These are phyloP conservation scores for Champsocephalus esox DNA, from an alignment of 2,797 vertebrate genomes.

Conservation along the genomic window DNA sequence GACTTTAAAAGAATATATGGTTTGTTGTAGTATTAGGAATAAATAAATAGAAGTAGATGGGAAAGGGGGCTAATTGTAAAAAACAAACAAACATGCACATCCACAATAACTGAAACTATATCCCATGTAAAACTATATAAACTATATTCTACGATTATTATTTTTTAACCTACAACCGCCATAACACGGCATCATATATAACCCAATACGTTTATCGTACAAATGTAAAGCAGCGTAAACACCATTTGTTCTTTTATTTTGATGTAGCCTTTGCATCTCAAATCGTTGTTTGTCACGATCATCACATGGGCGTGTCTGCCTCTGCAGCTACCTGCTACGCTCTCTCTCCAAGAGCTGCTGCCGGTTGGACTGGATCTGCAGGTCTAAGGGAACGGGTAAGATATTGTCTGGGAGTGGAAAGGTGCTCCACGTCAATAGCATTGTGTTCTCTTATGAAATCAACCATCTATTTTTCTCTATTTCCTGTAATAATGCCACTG, in stretches of 20 bases:
- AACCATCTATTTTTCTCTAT: not conserved
- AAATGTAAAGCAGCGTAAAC: too few species aligned
- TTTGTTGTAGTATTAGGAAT: too few species aligned
- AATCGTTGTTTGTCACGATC: not conserved
- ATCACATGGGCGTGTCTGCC: not conserved
- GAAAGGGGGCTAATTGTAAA: too few species aligned
- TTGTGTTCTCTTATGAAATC: not conserved
- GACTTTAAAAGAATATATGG: too few species aligned
- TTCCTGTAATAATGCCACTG: not conserved
- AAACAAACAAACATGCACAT: too few species aligned
- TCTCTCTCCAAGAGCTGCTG: not conserved
- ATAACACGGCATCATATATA: too few species aligned
- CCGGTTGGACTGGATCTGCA: conserved; percentile 2
- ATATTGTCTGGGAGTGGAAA: not conserved
- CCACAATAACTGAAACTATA: too few species aligned
- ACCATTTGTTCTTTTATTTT: too few species aligned
- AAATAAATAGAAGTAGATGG: too few species aligned
- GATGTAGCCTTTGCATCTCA: too few species aligned
- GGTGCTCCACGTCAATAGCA: not conserved
- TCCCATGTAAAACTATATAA: too few species aligned
- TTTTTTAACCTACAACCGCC: not conserved
- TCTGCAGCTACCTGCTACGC: not conserved
- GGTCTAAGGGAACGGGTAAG: not conserved
- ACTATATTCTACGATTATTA: not conserved
- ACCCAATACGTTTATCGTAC: too few species aligned